These are phyloP conservation scores for Dorcus parallelipipedus DNA, from an alignment of 2,888 invertebrate species.

Conservation along the genomic window DNA sequence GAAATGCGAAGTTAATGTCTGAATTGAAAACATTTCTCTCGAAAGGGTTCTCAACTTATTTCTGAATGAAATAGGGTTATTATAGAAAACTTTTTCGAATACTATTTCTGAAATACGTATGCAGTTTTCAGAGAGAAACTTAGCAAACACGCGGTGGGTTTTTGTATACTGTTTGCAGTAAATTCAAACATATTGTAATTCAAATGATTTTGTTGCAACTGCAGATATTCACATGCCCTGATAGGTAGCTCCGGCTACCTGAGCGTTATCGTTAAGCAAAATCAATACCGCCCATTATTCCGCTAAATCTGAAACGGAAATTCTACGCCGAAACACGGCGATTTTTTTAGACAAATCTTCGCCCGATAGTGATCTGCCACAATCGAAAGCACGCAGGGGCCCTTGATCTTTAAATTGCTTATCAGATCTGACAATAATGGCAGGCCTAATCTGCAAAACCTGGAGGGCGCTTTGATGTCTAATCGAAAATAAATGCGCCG, in stretches of 20 bases:
- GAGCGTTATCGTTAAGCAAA: background rate
- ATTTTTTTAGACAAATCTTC: conserved; percentile 6
- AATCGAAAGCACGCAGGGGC: conserved; percentile 15
- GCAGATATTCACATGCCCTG: background rate
- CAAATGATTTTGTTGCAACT: too few relatives aligned
- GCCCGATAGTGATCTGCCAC: conserved; percentile 18
- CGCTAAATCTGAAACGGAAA: conserved; percentile 5
- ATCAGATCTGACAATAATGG: conserved; percentile 43
- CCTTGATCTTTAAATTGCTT: conserved; percentile 36
- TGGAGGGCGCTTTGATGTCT: conserved; percentile 46
- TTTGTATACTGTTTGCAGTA: too few relatives aligned
- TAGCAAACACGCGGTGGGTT: too few relatives aligned
- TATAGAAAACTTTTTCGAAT: too few relatives aligned
- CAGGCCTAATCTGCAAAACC: conserved; percentile 44
- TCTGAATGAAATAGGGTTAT: too few relatives aligned
- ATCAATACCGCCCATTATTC: background rate
- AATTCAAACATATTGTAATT: too few relatives aligned
- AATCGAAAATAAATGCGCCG: conserved; percentile 44
- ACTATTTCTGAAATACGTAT: too few relatives aligned
- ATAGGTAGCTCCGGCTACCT: background rate
- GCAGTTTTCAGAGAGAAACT: too few relatives aligned
- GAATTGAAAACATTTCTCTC: conserved; percentile 36
- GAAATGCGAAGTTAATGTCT: conserved; percentile 47
- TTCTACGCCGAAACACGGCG: conserved; percentile 1
- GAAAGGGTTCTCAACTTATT: too few relatives aligned